Evolutionary conservation across 2,888 invertebrate species (phyloP), one percentile per base, ranked within the genome.

Genomic region (Trileptium ribeirensis): DNA sequence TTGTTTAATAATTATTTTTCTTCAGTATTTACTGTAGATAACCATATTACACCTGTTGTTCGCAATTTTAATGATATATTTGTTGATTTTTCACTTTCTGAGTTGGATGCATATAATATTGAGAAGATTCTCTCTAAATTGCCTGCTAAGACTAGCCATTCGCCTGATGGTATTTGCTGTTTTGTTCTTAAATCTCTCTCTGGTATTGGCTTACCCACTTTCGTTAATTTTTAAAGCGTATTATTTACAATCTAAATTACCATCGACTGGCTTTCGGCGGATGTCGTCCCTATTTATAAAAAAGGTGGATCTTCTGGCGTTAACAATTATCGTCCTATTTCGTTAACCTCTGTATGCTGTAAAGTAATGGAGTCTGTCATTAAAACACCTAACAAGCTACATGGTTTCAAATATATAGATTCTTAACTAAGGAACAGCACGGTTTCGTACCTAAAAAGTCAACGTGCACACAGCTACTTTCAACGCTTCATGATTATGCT

Each of bases 231-330:
- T 70, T 36, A 29, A 70, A 36, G 33, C 31, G 70, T 70, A 8
- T 15, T 29, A 15, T 36, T 36, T 33, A 70, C 33, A 70, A 15
- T 15, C 33, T 70, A 70, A 33, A 29, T 36, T 70, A 70, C 70
- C 70, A 36, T 15, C 15, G 70, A 70, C 15, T 70, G 70, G 70
- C 31, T 33, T 33, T 33, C 70, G n/a, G 19, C 70, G 36, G 36
- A 70, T 70, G 70, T 70, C 36, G 70, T 70, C 8, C 70, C 70
- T 70, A 70, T 70, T 70, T 70, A 33, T 70, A 70, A 70, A 70
- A n/a, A 36, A 70, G 31, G 33, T 70, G 70, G 70, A 70, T 70
- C 31, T 33, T 70, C 70, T 70, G 36, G n/a, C 36, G 33, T 70
- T 70, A 70, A 31, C 3, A 70, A 70, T 31, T 70, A 70, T 70